Percentiles rank a stretch among this genome's conserved stretches.
These are phyloP conservation scores for Enteromius fasciolatus DNA, from an alignment of 2,797 vertebrate genomes.

Conservation along the genomic window DNA sequence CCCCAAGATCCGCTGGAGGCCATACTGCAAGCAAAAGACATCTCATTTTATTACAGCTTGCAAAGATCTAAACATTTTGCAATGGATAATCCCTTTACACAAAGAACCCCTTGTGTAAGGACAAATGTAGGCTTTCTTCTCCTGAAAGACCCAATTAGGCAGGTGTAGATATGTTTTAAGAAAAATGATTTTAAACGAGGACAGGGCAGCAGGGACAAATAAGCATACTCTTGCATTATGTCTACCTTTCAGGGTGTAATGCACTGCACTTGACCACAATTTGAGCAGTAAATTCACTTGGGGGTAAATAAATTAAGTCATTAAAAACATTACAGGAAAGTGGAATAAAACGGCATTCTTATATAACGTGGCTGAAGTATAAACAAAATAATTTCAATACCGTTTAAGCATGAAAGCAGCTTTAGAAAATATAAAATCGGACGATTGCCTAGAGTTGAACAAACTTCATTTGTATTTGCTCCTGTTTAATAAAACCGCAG, in stretches of 20 bases:
- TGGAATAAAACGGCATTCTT: not conserved
- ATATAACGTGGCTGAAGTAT: not conserved
- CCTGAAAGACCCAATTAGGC: conserved; percentile 72
- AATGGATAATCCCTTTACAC: conserved; percentile 38
- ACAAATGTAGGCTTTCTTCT: conserved; percentile 72
- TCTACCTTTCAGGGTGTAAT: conserved; percentile 19
- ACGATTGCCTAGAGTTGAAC: conserved; percentile 2
- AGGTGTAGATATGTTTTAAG: conserved; percentile 69
- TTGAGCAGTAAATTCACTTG: no score
- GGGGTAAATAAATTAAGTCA: not conserved
- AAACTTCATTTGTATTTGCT: conserved; percentile 15
- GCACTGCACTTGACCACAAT: conserved; percentile 57
- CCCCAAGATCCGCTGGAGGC: conserved; percentile 92
- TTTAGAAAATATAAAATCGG: not conserved
- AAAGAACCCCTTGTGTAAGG: conserved; percentile 59
- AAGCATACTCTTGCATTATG: conserved; percentile 68
- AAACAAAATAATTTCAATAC: conserved; percentile 1
- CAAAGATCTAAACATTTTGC: not conserved
- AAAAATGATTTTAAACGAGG: conserved; percentile 77
- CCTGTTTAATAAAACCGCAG: not conserved
- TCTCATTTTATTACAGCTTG: conserved; percentile 28
- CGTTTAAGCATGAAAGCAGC: conserved; percentile 15
- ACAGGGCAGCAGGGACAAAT: conserved; percentile 74
- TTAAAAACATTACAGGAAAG: not conserved
- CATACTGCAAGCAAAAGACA: conserved; percentile 77